Evolutionary conservation across 2,113 vertebrate species (phyloP), one percentile per base, ranked within the genome.

Genomic region (Dolichallabes microphthalmus): DNA sequence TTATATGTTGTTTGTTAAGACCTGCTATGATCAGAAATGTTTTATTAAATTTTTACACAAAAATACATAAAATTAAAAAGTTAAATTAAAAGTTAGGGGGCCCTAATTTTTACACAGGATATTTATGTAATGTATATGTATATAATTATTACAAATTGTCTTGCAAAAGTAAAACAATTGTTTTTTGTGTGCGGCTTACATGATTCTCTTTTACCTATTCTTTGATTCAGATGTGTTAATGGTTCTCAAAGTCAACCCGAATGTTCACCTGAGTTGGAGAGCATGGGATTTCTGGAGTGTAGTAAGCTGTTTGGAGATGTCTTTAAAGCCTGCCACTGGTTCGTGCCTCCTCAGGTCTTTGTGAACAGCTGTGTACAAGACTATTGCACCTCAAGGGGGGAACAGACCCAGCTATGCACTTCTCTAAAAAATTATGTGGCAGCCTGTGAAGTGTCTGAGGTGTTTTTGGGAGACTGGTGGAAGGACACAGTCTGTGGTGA

Each of bases 321-420:
- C 35, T 96, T 96, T 83, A 83, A 63, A 57, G 52, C 86, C 27
- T 96, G 95, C 83, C 93, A 95, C 88, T 90, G 90, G 85, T 35
- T 80, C 13, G 74, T 95, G 83, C 93, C 93, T 58, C 93, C 94
- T 11, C 90, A 89, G 77, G 89, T 90, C 35, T 95, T 93, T 79
- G 86, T 94, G 35, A 90, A 77, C 17, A 95, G 93, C 81, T 96
- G 95, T 81, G 90, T 93, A 19, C 92, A 91, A 15, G 95, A 96
- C 87, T 92, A 94, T 66, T 96, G 95, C 82, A 91, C 87, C 52
- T 92, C 91, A 0, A 86, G 68, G 0, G 93, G 94, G 9, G 84
- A 93, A 78, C 81, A 50, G 39, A 60, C 80, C 27, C 92, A 92
- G 82, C 68, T 95, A 0, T 96, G 95, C 71, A 89, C 89, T 76